Conservation (phyloP, 1,140 invertebrate species). For the Hirudo medicinalis region DNA sequence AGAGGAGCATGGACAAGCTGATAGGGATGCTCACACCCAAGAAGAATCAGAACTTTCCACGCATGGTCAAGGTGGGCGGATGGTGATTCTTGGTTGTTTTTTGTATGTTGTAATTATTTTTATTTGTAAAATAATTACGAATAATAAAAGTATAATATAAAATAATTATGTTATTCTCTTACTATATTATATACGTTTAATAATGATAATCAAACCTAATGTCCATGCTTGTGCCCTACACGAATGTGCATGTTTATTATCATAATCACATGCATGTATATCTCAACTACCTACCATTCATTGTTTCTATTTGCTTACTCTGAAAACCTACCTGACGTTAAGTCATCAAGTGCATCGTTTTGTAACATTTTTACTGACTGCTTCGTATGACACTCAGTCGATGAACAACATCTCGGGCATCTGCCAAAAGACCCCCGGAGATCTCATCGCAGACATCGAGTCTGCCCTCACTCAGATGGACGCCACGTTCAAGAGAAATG, state of each 20-base stretch:
- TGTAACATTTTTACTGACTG: background rate
- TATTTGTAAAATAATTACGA: background rate
- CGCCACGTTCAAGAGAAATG: conserved; percentile 55
- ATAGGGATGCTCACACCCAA: conserved; percentile 57
- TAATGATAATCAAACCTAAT: too few species aligned
- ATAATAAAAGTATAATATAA: too few species aligned
- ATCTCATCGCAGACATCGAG: conserved; percentile 51
- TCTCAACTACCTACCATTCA: background rate
- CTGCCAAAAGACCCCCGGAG: conserved; percentile 51
- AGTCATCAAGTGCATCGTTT: background rate
- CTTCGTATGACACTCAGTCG: conserved; percentile 44
- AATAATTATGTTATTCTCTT: too few species aligned
- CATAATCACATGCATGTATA: background rate
- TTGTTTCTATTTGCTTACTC: background rate
- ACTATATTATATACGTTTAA: too few species aligned
- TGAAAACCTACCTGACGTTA: background rate
- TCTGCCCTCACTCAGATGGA: conserved; percentile 53
- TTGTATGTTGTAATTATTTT: background rate
- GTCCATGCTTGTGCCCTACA: too few species aligned
- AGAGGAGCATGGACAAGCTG: conserved; percentile 54
- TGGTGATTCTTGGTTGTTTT: background rate
- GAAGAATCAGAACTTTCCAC: conserved; percentile 40
- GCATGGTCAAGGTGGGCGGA: conserved; percentile 37
- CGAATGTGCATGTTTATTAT: too few species aligned
- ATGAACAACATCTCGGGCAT: conserved; percentile 61